Conservation (phyloP, 2,888 invertebrate genomes). For the Panopea generosa region DNA sequence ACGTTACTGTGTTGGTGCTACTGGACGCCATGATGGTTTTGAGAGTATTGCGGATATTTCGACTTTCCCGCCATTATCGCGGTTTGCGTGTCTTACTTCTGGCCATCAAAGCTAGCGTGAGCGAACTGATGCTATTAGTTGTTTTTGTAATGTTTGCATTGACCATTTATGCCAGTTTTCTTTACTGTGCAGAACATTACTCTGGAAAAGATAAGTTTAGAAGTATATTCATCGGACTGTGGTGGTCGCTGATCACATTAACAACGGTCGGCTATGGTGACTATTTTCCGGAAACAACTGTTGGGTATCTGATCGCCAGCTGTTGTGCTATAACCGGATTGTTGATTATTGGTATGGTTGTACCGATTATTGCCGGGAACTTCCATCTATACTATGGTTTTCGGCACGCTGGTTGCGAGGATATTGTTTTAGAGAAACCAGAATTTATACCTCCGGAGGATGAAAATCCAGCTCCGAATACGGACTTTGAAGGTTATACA, state of each 20-base stretch:
- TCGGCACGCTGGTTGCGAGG: conserved; percentile 55
- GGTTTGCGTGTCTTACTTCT: conserved; percentile 66
- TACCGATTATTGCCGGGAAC: conserved; percentile 82
- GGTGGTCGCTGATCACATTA: conserved; percentile 73
- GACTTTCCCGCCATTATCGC: conserved; percentile 67
- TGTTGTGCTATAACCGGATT: conserved; percentile 80
- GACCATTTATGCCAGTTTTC: conserved; percentile 66
- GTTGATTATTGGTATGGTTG: conserved; percentile 80
- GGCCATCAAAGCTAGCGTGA: conserved; percentile 66
- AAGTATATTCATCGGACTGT: conserved; percentile 66
- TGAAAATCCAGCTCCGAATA: conserved; percentile 53
- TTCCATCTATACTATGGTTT: conserved; percentile 80
- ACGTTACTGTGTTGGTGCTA: conserved; percentile 43
- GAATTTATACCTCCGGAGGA: conserved; percentile 51
- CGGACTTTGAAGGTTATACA: conserved; percentile 17
- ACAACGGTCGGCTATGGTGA: conserved; percentile 82
- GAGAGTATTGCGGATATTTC: conserved; percentile 69
- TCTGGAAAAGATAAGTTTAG: conserved; percentile 39
- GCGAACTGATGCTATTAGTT: conserved; percentile 66
- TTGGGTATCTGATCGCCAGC: conserved; percentile 76
- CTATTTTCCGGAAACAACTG: conserved; percentile 70
- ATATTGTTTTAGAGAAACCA: conserved; percentile 46
- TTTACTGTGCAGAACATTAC: conserved; percentile 66
- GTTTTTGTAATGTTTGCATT: conserved; percentile 66
- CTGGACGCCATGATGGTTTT: conserved; percentile 64